Percentiles rank a stretch among this genome's conserved stretches.
phyloP scores from a whole-genome alignment of 2,888 invertebrate species.

The Campoletis raptor region DNA sequence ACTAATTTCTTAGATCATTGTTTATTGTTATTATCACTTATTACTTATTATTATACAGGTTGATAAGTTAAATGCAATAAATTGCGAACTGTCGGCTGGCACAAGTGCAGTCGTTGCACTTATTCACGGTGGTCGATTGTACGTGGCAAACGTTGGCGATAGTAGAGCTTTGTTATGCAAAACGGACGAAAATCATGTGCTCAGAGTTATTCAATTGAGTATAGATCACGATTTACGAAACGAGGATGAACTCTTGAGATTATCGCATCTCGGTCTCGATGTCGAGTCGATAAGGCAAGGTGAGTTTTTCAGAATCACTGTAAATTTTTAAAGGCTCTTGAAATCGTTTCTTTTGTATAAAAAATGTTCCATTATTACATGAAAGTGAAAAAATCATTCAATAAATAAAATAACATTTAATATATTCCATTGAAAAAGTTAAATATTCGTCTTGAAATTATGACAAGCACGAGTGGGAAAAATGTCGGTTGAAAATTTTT shows the following conservation, averaged over 20 bases:
- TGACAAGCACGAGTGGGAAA: neutral
- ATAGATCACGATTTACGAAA: constrained; percentile 94
- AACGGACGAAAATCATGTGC: constrained; percentile 91
- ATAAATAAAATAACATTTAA: neutral
- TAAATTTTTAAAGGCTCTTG: neutral
- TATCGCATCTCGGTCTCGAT: constrained; percentile 91
- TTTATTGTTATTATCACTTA: neutral
- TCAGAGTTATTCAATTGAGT: constrained; percentile 92
- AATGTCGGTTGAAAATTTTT: neutral
- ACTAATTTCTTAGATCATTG: neutral
- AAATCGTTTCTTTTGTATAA: neutral
- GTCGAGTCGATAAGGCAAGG: constrained; percentile 89
- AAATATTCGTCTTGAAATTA: neutral
- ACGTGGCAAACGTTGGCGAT: constrained; percentile 95
- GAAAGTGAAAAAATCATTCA: neutral
- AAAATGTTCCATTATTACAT: neutral
- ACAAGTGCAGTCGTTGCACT: constrained; percentile 94
- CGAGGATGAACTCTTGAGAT: constrained; percentile 92
- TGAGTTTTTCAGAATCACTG: constrained; percentile 75
- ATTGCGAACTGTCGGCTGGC: constrained; percentile 92
- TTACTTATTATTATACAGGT: constrained; percentile 81
- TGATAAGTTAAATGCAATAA: constrained; percentile 90
- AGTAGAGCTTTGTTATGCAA: constrained; percentile 92
- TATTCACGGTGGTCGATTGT: constrained; percentile 91
- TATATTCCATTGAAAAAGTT: neutral